Base-by-base conservation (phyloP, 2,888 invertebrate species). In the Sminthurinus aureus region DNA sequence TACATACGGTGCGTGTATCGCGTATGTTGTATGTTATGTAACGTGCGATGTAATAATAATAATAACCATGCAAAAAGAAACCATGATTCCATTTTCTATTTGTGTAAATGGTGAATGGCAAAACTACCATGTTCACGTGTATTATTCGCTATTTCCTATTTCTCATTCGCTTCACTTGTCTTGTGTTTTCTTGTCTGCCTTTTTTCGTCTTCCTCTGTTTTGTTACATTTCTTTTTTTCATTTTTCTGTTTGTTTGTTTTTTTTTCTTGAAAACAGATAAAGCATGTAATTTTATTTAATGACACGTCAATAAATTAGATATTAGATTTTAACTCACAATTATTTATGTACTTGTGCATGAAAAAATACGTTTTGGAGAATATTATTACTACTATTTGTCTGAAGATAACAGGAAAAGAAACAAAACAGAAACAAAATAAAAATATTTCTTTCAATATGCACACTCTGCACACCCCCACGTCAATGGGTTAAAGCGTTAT, bases 261-360 rank as follows among this genome's bases (percentile, higher is more conserved):
- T 38, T 38, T 66, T 26, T 79, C 15, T 79, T 66, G 51, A 52
- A 73, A 73, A 15, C n/a, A 76, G 52, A 76, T 20, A 76, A 22
- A 52, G 58, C 76, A 76, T 22, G 58, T n/a, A 76, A 22, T 76
- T 76, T 76, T 51, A 52, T 76, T 52, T 76, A 76, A 76, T 76
- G 76, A 58, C 58, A 76, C 18, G 76, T 52, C 76, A 76, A 76
- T 76, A 76, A 76, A 76, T 76, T 76, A 76, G 76, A 76, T 76
- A 76, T 76, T 76, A 76, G 76, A 76, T 76, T 76, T 76, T 76
- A 76, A 76, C 76, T 76, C 73, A 24, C 15, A 73, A 24, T 73
- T 58, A 58, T 26, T 73, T 38, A 38, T 38, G 38, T 38, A 38
- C 38, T 38, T 38, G 38, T 38, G 38, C 38, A 38, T 38, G 38